Conservation (phyloP, 2,797 vertebrate species). For the Paedocypris micromegethes region DNA sequence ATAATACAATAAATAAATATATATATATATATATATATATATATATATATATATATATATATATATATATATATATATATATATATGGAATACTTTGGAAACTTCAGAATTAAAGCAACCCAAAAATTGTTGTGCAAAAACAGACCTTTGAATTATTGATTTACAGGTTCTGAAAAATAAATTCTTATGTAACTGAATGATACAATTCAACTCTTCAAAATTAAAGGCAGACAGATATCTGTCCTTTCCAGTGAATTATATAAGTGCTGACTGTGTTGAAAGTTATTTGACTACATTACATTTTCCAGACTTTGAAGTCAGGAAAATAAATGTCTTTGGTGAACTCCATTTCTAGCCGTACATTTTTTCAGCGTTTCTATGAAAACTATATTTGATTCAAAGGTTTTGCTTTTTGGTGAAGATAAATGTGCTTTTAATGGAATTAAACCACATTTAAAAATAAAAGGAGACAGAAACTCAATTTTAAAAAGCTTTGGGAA, state of each 20-base stretch:
- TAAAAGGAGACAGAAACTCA: background rate
- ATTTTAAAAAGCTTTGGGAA: constrained; percentile 20
- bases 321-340: constrained; percentile 23
- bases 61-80: no score
- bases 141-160: no score
- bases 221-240: background rate
- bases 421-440: background rate
- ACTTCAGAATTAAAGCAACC: no score
- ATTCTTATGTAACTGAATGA: no score
- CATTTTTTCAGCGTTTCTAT: constrained; percentile 11
- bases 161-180: no score
- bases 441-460: no score
- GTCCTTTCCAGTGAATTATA: constrained; percentile 21
- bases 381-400: constrained; percentile 10
- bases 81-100: no score
- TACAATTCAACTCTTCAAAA: background rate
- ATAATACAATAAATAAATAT: no score
- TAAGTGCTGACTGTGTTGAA: constrained; percentile 27
- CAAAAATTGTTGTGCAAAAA: no score
- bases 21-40: no score
- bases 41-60: no score
- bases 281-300: constrained; percentile 21
- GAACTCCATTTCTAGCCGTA: constrained; percentile 9
- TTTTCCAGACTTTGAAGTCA: constrained; percentile 18
- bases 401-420: background rate